Conservation (phyloP, 2,888 invertebrate genomes). For the Eristalinus sepulchralis region DNA sequence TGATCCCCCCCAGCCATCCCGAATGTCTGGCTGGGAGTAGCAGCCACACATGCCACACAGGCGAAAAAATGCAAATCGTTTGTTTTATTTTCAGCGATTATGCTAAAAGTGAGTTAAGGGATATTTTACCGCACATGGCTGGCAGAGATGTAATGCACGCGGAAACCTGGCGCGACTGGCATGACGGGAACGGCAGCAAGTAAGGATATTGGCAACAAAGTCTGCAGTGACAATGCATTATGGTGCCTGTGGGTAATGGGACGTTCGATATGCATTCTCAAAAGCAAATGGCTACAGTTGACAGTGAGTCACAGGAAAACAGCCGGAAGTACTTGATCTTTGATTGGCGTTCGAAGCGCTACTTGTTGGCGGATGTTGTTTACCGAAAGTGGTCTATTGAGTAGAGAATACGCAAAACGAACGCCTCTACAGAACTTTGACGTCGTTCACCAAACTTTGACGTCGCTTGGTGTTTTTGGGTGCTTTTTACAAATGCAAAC, state of each 20-base stretch:
- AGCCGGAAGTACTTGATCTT: conserved; percentile 16
- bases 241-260: not conserved
- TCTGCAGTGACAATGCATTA: conserved; percentile 5
- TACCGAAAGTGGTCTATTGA: not conserved
- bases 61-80: conserved; percentile 23
- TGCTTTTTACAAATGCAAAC: no score
- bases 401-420: not conserved
- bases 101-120: conserved; percentile 21
- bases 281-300: not conserved
- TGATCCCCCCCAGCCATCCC: not conserved
- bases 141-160: conserved; percentile 1
- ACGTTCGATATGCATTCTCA: conserved; percentile 1
- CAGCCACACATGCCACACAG: not conserved
- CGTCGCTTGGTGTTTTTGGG: no score
- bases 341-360: not conserved
- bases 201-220: conserved; percentile 2
- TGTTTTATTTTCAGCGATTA: conserved; percentile 23
- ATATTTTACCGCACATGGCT: not conserved
- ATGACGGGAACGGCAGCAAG: not conserved
- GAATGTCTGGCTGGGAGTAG: not conserved
- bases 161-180: not conserved
- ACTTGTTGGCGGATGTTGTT: conserved; percentile 2
- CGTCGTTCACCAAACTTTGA: no score
- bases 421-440: no score
- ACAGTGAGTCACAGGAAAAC: conserved; percentile 17